Conservation (phyloP, 2,888 invertebrate species). For the Lymantria monacha region DNA sequence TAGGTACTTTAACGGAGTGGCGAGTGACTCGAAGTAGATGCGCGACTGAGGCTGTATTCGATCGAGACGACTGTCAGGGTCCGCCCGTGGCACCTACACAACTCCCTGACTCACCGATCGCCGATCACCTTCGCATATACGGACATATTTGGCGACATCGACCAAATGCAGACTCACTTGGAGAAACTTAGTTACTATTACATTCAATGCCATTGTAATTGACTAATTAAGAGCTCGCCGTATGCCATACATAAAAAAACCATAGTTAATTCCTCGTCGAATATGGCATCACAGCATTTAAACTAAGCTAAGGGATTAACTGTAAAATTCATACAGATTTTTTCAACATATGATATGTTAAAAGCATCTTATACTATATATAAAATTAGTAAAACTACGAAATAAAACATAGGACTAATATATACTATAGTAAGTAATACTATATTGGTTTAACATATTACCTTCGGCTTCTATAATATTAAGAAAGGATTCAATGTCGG, state of each 20-base stretch:
- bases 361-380: too few relatives aligned
- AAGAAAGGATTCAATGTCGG: too few relatives aligned
- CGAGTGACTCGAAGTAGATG: constrained; percentile 52
- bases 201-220: constrained; percentile 53
- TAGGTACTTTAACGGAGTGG: constrained; percentile 47
- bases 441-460: too few relatives aligned
- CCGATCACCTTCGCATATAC: constrained; percentile 74
- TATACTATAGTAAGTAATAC: too few relatives aligned
- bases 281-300: too few relatives aligned
- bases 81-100: constrained; percentile 59
- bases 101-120: constrained; percentile 57
- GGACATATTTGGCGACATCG: constrained; percentile 79
- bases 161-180: constrained; percentile 51
- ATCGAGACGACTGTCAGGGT: constrained; percentile 44
- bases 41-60: constrained; percentile 53
- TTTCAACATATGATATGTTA: too few relatives aligned
- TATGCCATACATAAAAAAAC: neutral
- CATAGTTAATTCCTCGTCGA: too few relatives aligned
- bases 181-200: constrained; percentile 47
- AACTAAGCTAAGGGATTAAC: too few relatives aligned
- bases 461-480: too few relatives aligned
- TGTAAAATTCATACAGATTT: too few relatives aligned
- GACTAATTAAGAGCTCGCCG: constrained; percentile 24
- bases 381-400: too few relatives aligned
- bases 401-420: too few relatives aligned